Conservation (phyloP, 1,140 invertebrate species). For the Tetragnatha versicolor region DNA sequence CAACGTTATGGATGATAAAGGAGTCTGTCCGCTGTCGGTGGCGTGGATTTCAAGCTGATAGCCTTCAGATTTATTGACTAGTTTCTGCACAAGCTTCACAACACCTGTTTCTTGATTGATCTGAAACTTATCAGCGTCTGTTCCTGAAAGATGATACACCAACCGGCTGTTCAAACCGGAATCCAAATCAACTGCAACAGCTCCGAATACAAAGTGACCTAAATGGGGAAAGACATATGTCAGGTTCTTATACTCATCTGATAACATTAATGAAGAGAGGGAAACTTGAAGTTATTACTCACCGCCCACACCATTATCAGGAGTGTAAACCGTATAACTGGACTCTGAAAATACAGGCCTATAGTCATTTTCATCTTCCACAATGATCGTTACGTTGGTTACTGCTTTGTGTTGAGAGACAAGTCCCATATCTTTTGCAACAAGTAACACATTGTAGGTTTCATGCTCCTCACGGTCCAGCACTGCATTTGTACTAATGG, state of each 20-base stretch:
- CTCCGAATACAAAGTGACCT: constrained; percentile 85
- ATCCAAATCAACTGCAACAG: constrained; percentile 81
- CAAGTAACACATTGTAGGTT: constrained; percentile 79
- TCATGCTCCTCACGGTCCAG: constrained; percentile 70
- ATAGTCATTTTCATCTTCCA: constrained; percentile 88
- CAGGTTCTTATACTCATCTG: neutral
- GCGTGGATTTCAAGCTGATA: constrained; percentile 77
- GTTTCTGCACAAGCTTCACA: constrained; percentile 71
- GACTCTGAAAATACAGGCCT: constrained; percentile 77
- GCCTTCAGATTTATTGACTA: constrained; percentile 61
- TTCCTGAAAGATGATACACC: constrained; percentile 77
- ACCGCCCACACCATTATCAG: constrained; percentile 76
- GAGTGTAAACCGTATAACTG: constrained; percentile 78
- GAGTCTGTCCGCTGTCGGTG: constrained; percentile 66
- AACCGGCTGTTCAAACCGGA: constrained; percentile 80
- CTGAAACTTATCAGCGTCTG: constrained; percentile 77
- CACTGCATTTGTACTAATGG: constrained; percentile 61
- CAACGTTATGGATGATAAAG: constrained; percentile 64
- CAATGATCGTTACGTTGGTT: constrained; percentile 80
- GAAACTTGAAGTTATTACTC: constrained; percentile 54
- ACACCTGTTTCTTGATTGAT: constrained; percentile 83
- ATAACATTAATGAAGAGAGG: neutral
- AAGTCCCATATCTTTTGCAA: constrained; percentile 82
- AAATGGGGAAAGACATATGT: constrained; percentile 48
- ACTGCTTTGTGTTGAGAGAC: constrained; percentile 44